Evolutionary conservation across 2,797 vertebrate genomes (phyloP), one percentile per base, ranked within the genome.

Genomic region (Anguilla megastoma): DNA sequence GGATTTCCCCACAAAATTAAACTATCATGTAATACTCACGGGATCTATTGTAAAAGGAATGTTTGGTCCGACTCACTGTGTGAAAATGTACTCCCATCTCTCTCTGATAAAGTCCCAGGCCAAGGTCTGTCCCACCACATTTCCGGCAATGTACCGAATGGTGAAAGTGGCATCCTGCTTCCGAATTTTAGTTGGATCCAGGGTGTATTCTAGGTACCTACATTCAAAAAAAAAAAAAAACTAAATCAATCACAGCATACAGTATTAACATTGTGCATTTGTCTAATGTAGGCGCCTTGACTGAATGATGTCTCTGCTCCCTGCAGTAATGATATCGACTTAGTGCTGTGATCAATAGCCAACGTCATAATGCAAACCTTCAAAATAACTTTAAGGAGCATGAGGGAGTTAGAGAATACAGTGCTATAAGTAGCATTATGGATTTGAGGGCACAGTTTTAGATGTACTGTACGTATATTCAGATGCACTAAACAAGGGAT

Each of bases 131-230:
- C 98, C 97, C 0, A 92, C 2, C 18, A 94, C 93, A 0, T 98
- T 99, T 71, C 84, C 91, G 90, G 97, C 94, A 0, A 99, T 96
- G 88, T 94, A 94, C 85, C 89, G 95, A 91, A 99, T 98, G 90
- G 97, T 97, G 16, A 94, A 90, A 2, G 96, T 95, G 87, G 97
- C 96, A 0, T 99, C 98, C 93, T 99, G 98, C 89, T 92, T 98
- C 3, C 97, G 96, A 91, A 99, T 98, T 94, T 95, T 92, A 0
- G 0, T 0, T 1, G 97, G 3, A 88, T 98, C 90, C 0, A 98
- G 89, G 0, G 96, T 93, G 91, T 96, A 98, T 2, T 91, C 85
- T 89, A 99, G 95, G 90, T 96, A 98, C 90, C 98, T 99, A 89
- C 2, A 30, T 93, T 86, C 41, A 45, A 2, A 2, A 87, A 90